These are phyloP conservation scores for Busseola fusca DNA, from an alignment of 2,888 invertebrate genomes.

Conservation along the genomic window DNA sequence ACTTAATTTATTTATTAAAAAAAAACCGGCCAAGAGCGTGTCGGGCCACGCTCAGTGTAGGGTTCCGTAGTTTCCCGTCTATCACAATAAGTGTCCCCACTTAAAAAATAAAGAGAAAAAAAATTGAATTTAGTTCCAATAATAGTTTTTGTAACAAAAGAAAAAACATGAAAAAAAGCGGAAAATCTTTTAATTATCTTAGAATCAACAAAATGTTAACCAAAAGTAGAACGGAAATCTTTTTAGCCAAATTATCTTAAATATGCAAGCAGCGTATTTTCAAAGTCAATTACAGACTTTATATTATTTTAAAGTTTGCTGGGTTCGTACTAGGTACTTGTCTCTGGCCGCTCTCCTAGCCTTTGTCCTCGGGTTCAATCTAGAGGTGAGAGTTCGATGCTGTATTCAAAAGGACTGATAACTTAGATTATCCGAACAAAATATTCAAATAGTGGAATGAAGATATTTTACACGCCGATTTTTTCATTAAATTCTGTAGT, in stretches of 20 bases:
- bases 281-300: constrained; percentile 3
- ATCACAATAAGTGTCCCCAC: too few relatives aligned
- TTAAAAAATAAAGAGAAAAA: too few relatives aligned
- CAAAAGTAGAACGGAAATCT: neutral
- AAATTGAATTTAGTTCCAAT: too few relatives aligned
- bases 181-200: too few relatives aligned
- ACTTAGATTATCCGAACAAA: constrained; percentile 18
- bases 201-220: neutral
- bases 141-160: too few relatives aligned
- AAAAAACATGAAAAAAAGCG: too few relatives aligned
- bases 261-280: neutral
- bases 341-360: constrained; percentile 13
- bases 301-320: constrained; percentile 33
- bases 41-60: too few relatives aligned
- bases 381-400: constrained; percentile 15
- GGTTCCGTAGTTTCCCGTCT: too few relatives aligned
- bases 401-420: constrained; percentile 15
- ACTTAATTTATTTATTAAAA: too few relatives aligned
- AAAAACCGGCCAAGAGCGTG: too few relatives aligned
- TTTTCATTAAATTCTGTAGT: neutral
- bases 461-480: neutral
- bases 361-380: constrained; percentile 21
- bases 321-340: constrained; percentile 12
- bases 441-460: neutral
- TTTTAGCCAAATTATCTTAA: constrained; percentile 12